phyloP scores from a whole-genome alignment of 1,140 invertebrate genomes.

The Drosophila ananassae region DNA sequence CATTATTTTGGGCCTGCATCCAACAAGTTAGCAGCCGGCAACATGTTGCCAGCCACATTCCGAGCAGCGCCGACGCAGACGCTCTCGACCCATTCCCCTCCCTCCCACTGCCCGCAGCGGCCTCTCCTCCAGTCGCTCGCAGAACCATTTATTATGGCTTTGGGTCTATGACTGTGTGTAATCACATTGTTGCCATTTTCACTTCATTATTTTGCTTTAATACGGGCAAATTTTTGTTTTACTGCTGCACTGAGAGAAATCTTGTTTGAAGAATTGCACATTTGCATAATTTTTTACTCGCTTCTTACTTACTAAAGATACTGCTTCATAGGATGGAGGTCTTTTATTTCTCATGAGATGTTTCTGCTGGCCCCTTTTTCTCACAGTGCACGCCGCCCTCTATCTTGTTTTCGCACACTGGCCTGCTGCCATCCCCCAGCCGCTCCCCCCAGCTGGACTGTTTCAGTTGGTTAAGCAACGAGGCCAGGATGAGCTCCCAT shows the following conservation, averaged over 20 bases:
- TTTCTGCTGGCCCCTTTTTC: not conserved
- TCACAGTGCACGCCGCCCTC: constrained; percentile 4
- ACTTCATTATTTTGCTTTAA: constrained; percentile 83
- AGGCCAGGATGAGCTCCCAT: constrained; percentile 63
- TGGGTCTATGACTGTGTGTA: constrained; percentile 72
- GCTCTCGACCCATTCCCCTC: constrained; percentile 7
- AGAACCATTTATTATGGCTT: constrained; percentile 73
- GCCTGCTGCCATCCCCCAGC: constrained; percentile 2
- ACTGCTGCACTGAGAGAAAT: constrained; percentile 45
- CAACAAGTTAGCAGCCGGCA: constrained; percentile 70
- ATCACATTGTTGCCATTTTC: constrained; percentile 83
- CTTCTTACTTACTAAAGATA: too few species aligned
- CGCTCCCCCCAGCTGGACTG: constrained; percentile 30
- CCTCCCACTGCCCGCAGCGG: not conserved
- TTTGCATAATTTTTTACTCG: too few species aligned
- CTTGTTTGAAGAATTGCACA: too few species aligned
- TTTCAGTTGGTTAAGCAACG: constrained; percentile 77
- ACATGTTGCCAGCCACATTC: constrained; percentile 71
- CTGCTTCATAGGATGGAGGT: too few species aligned
- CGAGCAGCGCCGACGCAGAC: constrained; percentile 58
- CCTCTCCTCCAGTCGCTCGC: constrained; percentile 15
- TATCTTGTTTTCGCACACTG: not conserved
- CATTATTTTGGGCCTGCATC: constrained; percentile 45
- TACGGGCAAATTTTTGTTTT: constrained; percentile 77
- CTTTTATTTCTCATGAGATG: too few species aligned